These are phyloP conservation scores for Amphipoea lucens DNA, from an alignment of 2,888 invertebrate species.

Conservation along the genomic window DNA sequence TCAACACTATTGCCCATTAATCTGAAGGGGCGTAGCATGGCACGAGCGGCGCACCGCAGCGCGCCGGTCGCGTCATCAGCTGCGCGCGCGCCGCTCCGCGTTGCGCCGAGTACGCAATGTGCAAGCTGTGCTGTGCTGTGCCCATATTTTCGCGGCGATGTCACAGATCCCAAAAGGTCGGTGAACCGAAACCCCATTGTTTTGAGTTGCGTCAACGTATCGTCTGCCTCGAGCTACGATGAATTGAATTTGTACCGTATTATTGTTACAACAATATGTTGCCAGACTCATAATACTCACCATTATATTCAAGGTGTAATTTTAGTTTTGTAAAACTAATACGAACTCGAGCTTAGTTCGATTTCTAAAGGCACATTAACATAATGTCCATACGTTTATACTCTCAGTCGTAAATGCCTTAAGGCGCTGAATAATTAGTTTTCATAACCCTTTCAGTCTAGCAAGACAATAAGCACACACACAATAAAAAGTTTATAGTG, in stretches of 20 bases:
- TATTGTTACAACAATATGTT: conserved; percentile 81
- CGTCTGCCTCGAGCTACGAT: conserved; percentile 85
- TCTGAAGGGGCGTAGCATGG: conserved; percentile 83
- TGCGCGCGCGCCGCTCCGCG: conserved; percentile 52
- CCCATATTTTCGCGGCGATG: conserved; percentile 88
- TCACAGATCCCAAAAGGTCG: conserved; percentile 88
- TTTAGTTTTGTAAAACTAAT: conserved; percentile 70
- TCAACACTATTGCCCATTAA: conserved; percentile 83
- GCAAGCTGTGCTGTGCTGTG: conserved; percentile 78
- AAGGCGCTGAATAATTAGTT: conserved; percentile 21
- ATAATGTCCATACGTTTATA: conserved; percentile 15
- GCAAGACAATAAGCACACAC: conserved; percentile 14
- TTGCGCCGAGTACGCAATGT: conserved; percentile 73
- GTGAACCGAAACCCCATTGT: conserved; percentile 88
- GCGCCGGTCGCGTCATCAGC: conserved; percentile 81
- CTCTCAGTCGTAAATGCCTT: conserved; percentile 23
- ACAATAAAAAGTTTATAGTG: conserved; percentile 21
- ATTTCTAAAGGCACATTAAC: conserved; percentile 24
- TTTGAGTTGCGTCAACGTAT: conserved; percentile 88
- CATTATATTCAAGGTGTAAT: conserved; percentile 72
- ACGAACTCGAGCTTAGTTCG: conserved; percentile 56
- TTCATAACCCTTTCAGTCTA: conserved; percentile 26
- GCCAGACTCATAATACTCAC: conserved; percentile 80
- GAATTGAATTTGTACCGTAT: conserved; percentile 86
- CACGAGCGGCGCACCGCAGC: conserved; percentile 77